These are phyloP conservation scores for Psittacula echo DNA, from an alignment of 2,797 vertebrate species.

Conservation along the genomic window DNA sequence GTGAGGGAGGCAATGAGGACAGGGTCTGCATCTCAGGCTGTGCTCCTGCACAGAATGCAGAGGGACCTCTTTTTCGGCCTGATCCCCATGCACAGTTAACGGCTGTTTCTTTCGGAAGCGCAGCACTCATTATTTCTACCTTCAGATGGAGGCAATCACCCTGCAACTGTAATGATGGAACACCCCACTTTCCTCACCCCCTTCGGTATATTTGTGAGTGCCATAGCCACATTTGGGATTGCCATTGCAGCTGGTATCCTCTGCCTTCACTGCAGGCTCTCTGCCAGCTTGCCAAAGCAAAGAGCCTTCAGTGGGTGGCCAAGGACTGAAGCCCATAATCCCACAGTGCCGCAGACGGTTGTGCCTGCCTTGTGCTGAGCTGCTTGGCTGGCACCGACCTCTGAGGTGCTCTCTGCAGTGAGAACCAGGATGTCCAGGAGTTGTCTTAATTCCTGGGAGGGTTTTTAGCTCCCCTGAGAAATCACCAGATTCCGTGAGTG, in stretches of 20 bases:
- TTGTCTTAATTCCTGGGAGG: background rate
- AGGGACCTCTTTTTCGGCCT: background rate
- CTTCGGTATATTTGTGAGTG: accelerated
- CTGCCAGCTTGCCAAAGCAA: background rate
- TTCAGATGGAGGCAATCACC: background rate
- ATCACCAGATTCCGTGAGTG: accelerated
- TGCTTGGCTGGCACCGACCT: accelerated
- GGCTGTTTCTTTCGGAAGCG: background rate
- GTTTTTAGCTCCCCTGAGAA: background rate
- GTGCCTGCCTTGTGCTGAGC: background rate
- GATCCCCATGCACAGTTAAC: background rate
- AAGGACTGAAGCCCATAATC: background rate
- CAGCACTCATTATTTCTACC: background rate
- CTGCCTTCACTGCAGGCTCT: accelerated
- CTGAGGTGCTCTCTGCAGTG: accelerated
- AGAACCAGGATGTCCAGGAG: background rate
- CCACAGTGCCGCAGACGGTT: background rate
- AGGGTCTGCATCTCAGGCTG: background rate
- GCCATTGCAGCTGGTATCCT: background rate
- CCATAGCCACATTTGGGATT: background rate
- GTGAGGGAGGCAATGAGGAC: background rate
- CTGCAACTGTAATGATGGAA: background rate
- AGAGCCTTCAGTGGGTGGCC: accelerated
- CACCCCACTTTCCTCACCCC: accelerated
- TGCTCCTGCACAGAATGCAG: background rate